These are phyloP conservation scores for Tetrao urogallus DNA, from an alignment of 2,113 vertebrate species.

Conservation along the genomic window DNA sequence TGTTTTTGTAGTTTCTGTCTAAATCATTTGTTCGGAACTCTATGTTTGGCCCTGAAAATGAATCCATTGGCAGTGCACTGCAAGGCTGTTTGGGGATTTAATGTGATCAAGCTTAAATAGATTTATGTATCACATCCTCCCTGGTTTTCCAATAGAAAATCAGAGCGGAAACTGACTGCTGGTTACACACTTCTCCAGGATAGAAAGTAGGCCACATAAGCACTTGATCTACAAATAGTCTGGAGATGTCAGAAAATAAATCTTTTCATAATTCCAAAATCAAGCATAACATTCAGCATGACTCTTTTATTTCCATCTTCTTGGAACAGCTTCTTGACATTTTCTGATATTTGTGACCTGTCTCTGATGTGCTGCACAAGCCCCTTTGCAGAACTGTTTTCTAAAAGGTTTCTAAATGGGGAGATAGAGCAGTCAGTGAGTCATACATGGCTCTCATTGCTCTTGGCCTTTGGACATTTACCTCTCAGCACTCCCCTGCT, in stretches of 20 bases:
- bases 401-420: slow-evolving; percentile 12
- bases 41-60: not conserved
- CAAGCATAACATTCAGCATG: not conserved
- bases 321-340: not conserved
- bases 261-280: not conserved
- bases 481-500: not conserved
- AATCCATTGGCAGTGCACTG: not conserved
- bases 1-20: not conserved
- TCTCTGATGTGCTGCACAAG: not conserved
- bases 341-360: slow-evolving; percentile 9
- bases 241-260: not conserved
- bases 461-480: not conserved
- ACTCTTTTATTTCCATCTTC: not conserved
- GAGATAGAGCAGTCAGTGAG: not conserved
- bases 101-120: not conserved
- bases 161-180: not conserved
- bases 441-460: not conserved
- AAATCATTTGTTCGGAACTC: not conserved
- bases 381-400: not conserved
- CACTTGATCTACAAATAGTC: not conserved
- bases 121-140: not conserved
- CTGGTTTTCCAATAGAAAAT: not conserved
- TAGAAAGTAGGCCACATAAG: not conserved
- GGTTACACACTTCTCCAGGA: not conserved
- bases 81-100: not conserved